phyloP scores from a whole-genome alignment of 2,797 vertebrate genomes.

The Acropternis orthonyx region DNA sequence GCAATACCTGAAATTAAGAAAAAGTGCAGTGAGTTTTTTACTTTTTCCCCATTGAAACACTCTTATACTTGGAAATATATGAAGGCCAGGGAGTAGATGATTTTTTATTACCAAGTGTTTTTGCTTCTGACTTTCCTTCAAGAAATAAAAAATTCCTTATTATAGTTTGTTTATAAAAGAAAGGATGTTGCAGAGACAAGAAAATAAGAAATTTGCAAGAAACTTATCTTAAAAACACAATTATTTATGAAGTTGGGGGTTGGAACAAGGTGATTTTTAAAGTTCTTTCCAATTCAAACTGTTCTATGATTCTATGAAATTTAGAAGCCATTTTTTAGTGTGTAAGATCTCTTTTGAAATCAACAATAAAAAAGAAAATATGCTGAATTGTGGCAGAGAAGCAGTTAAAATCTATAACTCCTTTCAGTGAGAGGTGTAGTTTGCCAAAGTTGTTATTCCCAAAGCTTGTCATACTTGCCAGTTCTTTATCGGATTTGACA shows the following conservation, averaged over 20 bases:
- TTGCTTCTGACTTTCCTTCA: background rate
- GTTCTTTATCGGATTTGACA: conserved; percentile 34
- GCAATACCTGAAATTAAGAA: background rate
- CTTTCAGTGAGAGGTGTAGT: background rate
- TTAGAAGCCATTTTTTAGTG: background rate
- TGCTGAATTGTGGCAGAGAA: background rate
- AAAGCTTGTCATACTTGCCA: conserved; percentile 1
- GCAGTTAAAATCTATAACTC: background rate
- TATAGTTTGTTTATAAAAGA: background rate
- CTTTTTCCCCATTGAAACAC: accelerated
- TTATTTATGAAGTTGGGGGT: background rate
- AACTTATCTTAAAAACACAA: background rate
- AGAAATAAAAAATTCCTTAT: background rate
- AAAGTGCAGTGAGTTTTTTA: background rate
- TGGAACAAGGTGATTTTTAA: background rate
- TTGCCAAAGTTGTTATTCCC: conserved; percentile 21
- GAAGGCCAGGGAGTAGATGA: background rate
- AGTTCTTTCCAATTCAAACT: background rate
- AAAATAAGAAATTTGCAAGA: background rate
- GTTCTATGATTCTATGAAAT: background rate
- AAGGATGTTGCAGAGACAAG: background rate
- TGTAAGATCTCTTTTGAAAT: background rate
- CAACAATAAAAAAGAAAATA: background rate
- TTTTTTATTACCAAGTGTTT: background rate
- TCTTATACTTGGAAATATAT: background rate